Percentiles rank a stretch among this genome's conserved stretches.
Conservation (phyloP, 2,797 vertebrate genomes). For the Spinus olivaceus region DNA sequence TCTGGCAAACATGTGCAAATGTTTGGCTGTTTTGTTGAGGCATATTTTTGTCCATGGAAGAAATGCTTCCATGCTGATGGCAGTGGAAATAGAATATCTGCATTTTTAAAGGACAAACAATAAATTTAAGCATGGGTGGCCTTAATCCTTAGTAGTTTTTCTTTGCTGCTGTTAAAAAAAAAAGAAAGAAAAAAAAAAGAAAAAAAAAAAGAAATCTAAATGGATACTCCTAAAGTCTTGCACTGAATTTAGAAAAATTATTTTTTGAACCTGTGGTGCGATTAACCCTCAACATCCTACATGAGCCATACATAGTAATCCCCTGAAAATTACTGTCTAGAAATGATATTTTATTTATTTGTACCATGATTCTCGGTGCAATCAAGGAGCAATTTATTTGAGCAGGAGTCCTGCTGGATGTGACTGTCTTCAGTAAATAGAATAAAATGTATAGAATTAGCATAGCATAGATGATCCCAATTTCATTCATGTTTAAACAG, state of each 20-base stretch:
- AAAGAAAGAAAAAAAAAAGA: not conserved
- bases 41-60: slow-evolving; percentile 67
- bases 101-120: slow-evolving; percentile 77
- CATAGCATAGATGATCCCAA: slow-evolving; percentile 62
- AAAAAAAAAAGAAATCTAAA: slow-evolving; percentile 36
- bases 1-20: slow-evolving; percentile 68
- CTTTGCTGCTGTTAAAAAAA: slow-evolving; percentile 71
- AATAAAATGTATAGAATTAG: slow-evolving; percentile 57
- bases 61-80: slow-evolving; percentile 61
- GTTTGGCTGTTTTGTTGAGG: slow-evolving; percentile 57
- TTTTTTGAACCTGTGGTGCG: slow-evolving; percentile 72
- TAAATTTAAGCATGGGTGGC: slow-evolving; percentile 79
- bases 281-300: slow-evolving; percentile 70
- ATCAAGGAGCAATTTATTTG: slow-evolving; percentile 23
- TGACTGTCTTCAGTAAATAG: slow-evolving; percentile 66
- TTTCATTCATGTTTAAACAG: slow-evolving; percentile 72
- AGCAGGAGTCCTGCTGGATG: slow-evolving; percentile 66
- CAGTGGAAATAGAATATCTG: slow-evolving; percentile 67
- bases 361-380: slow-evolving; percentile 37
- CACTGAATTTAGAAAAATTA: slow-evolving; percentile 73
- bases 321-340: slow-evolving; percentile 49
- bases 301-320: slow-evolving; percentile 73
- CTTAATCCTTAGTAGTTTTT: slow-evolving; percentile 77
- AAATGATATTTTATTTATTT: slow-evolving; percentile 56
- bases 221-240: slow-evolving; percentile 73